Evolutionary conservation across 2,888 invertebrate species (phyloP).

Genomic region (Noctua janthina): DNA sequence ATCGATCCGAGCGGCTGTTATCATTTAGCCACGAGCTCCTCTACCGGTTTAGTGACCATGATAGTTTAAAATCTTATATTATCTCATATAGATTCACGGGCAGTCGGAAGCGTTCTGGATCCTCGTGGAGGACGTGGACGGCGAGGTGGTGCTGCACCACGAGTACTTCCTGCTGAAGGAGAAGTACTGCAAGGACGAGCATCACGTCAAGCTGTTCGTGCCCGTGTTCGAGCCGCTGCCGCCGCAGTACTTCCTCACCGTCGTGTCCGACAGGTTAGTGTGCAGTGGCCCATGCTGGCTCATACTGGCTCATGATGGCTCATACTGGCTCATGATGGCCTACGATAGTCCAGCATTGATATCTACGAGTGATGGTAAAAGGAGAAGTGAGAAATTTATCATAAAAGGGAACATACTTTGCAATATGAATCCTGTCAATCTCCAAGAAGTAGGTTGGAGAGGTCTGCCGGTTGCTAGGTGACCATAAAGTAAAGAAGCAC

Average conservation of each 20-base stretch:
- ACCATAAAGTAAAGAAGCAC: too few relatives aligned
- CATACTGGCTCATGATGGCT: not conserved
- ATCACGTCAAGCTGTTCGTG: slow-evolving; percentile 98
- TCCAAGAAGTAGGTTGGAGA: too few relatives aligned
- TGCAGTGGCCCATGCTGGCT: not conserved
- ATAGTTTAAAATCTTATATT: too few relatives aligned
- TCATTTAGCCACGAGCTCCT: too few relatives aligned
- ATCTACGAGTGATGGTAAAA: too few relatives aligned
- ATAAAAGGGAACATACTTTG: too few relatives aligned
- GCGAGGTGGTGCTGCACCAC: slow-evolving; percentile 97
- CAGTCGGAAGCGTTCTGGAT: slow-evolving; percentile 97
- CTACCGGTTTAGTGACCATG: too few relatives aligned
- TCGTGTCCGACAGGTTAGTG: slow-evolving; percentile 94
- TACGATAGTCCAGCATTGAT: too few relatives aligned
- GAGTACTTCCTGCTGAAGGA: slow-evolving; percentile 98
- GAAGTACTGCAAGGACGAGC: slow-evolving; percentile 98
- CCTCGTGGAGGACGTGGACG: slow-evolving; percentile 96
- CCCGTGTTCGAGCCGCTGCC: slow-evolving; percentile 99
- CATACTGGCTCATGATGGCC: not conserved
- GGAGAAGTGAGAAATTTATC: too few relatives aligned
- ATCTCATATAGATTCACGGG: slow-evolving; percentile 92
- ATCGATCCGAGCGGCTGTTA: too few relatives aligned
- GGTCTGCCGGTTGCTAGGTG: too few relatives aligned
- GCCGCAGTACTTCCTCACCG: slow-evolving; percentile 98
- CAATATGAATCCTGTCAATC: too few relatives aligned